Percentiles rank a stretch among this genome's conserved stretches.
These are phyloP conservation scores for Oxystoma pomonae DNA, from an alignment of 2,888 invertebrate genomes.

Conservation along the genomic window DNA sequence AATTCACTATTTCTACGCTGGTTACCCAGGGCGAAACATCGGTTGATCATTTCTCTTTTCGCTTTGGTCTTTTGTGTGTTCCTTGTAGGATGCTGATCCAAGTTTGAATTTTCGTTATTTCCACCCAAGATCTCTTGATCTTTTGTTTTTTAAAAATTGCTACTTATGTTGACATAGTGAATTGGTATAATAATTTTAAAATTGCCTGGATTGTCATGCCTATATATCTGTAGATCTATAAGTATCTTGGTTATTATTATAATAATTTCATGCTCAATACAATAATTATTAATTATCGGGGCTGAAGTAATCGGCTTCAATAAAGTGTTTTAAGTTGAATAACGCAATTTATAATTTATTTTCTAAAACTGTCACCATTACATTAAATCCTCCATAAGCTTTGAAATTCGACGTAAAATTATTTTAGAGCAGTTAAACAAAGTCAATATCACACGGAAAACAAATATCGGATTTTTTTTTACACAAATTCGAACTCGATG, in stretches of 20 bases:
- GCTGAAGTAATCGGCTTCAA: background rate
- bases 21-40: too few relatives aligned
- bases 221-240: background rate
- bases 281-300: background rate
- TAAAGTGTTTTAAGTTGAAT: background rate
- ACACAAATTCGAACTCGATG: too few relatives aligned
- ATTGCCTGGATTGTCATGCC: background rate
- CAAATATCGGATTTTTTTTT: too few relatives aligned
- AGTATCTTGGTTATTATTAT: background rate
- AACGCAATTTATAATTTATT: background rate
- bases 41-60: too few relatives aligned
- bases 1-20: too few relatives aligned
- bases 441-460: too few relatives aligned
- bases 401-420: too few relatives aligned
- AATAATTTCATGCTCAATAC: background rate
- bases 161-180: too few relatives aligned
- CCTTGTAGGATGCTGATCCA: too few relatives aligned
- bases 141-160: background rate
- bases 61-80: too few relatives aligned
- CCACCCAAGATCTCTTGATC: background rate
- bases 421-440: too few relatives aligned
- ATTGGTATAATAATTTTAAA: too few relatives aligned
- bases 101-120: background rate
- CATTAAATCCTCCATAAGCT: background rate
- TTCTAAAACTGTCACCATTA: background rate